Percentiles rank a stretch among this genome's conserved stretches.
phyloP scores from a whole-genome alignment of 2,113 vertebrate genomes.

The Pelvicachromis taeniatus region DNA sequence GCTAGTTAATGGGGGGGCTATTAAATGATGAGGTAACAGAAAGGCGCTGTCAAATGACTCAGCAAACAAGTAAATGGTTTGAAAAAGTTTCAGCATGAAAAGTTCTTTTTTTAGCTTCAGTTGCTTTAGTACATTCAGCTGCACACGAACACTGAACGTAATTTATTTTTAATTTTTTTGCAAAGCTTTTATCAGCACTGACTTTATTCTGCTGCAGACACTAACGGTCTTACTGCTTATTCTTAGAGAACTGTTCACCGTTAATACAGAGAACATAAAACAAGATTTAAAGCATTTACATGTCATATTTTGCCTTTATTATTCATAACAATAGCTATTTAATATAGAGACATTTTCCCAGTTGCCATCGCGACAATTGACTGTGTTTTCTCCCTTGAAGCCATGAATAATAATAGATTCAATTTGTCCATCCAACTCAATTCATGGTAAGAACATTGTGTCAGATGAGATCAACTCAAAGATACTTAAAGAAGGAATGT shows the following conservation, averaged over 20 bases:
- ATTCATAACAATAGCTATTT: background rate
- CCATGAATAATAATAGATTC: constrained; percentile 8
- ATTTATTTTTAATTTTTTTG: background rate
- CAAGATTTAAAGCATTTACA: background rate
- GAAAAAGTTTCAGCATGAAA: background rate
- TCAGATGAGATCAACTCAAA: background rate
- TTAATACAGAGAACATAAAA: background rate
- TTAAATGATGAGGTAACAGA: background rate
- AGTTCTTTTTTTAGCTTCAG: background rate
- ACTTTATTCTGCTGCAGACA: constrained; percentile 28
- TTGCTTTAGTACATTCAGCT: background rate
- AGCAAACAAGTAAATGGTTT: background rate
- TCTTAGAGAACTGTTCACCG: background rate
- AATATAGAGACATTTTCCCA: background rate
- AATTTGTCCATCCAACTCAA: background rate
- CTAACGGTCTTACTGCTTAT: background rate
- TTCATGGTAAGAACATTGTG: constrained; percentile 15
- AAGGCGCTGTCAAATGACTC: background rate
- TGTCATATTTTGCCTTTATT: background rate
- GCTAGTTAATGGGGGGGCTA: background rate
- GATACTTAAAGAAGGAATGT: background rate
- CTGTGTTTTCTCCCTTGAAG: background rate
- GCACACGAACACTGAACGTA: background rate
- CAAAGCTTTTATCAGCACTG: constrained; percentile 26
- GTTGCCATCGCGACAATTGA: background rate